Evolutionary conservation across 2,888 invertebrate species (phyloP).

Genomic region (Leucophenga maculata): DNA sequence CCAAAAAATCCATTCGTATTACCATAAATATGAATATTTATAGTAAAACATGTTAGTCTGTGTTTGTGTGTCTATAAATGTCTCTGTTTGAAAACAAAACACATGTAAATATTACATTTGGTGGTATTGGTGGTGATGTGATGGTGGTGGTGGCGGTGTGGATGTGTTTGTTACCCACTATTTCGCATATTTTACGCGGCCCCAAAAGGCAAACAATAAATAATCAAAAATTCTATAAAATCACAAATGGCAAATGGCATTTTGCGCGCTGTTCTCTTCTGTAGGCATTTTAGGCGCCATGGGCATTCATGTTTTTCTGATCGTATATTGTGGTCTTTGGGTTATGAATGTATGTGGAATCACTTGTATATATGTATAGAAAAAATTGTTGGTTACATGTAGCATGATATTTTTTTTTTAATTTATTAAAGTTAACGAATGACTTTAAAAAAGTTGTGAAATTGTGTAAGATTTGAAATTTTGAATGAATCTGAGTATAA

Average conservation of each 20-base stretch:
- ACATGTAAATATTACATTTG: slow-evolving; percentile 5
- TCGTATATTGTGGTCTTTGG: slow-evolving; percentile 38
- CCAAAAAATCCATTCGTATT: slow-evolving; percentile 46
- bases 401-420: no score
- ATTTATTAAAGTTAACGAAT: no score
- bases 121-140: not conserved
- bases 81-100: slow-evolving; percentile 7
- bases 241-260: slow-evolving; percentile 45
- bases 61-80: not conserved
- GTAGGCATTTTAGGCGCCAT: no score
- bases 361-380: no score
- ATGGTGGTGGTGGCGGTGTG: not conserved
- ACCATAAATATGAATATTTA: slow-evolving; percentile 60
- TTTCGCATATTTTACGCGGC: not conserved
- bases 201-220: slow-evolving; percentile 50
- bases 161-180: not conserved
- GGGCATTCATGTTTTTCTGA: slow-evolving; percentile 31
- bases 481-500: no score
- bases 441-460: no score
- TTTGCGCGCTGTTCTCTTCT: no score
- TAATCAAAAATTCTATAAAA: slow-evolving; percentile 63
- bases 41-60: slow-evolving; percentile 28
- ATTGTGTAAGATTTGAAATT: no score
- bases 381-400: no score
- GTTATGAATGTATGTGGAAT: no score